Percentiles rank a stretch among this genome's conserved stretches.
These are phyloP conservation scores for Halyomorpha halys DNA, from an alignment of 1,140 invertebrate species.

Conservation along the genomic window DNA sequence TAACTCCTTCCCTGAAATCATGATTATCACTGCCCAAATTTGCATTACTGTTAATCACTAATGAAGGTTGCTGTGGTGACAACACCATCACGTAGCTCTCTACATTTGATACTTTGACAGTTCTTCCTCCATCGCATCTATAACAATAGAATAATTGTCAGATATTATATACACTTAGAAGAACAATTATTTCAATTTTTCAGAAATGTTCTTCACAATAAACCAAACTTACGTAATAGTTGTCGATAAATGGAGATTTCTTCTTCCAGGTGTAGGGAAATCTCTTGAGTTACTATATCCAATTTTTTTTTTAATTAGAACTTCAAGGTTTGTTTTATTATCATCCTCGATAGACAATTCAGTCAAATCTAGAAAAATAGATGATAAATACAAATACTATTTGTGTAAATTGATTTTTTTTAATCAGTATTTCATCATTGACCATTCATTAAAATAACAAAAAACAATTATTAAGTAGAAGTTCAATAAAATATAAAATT, in stretches of 20 bases:
- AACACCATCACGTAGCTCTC: constrained; percentile 81
- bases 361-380: constrained; percentile 63
- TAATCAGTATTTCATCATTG: too few relatives aligned
- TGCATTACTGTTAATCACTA: constrained; percentile 69
- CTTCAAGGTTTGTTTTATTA: constrained; percentile 80
- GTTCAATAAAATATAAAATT: too few relatives aligned
- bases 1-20: constrained; percentile 69
- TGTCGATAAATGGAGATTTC: constrained; percentile 75
- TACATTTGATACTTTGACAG: constrained; percentile 57
- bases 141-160: neutral
- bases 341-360: constrained; percentile 85
- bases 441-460: too few relatives aligned
- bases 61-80: constrained; percentile 70
- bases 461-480: too few relatives aligned
- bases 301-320: constrained; percentile 70
- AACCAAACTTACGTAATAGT: constrained; percentile 52
- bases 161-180: neutral
- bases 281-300: constrained; percentile 82
- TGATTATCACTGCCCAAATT: constrained; percentile 76
- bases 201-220: neutral
- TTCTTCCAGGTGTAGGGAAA: constrained; percentile 82
- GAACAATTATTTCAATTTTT: neutral
- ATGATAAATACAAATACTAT: too few relatives aligned
- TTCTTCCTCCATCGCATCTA: constrained; percentile 58
- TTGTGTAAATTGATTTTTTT: too few relatives aligned